Evolutionary conservation across 1,140 invertebrate genomes (phyloP), one percentile per base, ranked within the genome.

Genomic region (Drosophila trapezifrons): DNA sequence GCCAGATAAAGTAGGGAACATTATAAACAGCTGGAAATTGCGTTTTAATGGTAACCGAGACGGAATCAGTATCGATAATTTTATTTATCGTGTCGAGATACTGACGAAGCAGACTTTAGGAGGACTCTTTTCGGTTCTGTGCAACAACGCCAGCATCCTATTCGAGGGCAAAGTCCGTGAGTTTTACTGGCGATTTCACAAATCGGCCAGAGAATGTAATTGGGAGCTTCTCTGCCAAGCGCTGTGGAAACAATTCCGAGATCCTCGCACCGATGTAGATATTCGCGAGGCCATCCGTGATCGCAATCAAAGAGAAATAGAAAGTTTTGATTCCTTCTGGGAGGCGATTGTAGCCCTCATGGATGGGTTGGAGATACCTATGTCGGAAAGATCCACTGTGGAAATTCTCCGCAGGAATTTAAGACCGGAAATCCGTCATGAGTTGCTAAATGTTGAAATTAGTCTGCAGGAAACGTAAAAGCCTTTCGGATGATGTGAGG

Each of bases 11-110:
- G 29, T 37, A 8, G 43, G 17, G 1, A 38, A 63, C 4, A 63
- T 63, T 7, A 18, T 63, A 6, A 63, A 55, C 20, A 32, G 38
- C 12, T 63, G 60, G 25, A 55, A 63, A 13, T 9, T 55, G 13
- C 37, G 60, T 4, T 55, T 63, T 27, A 55, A 8, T n/a, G 49
- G 49, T 2, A 38, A 27, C 4, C 9, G 18, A n/a, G 49, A 63
- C 4, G 60, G 25, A 1, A 37, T 55, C 0, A 35, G 32, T 10
- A n/a, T 63, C 1, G 37, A 55, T 9, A 35, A 56, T 52, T 64
- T 25, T 8, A 35, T 55, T 9, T 63, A 64, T n/a, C 10, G 49
- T 3, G 38, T 55, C 2, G 22, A 22, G 22, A 22, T 22, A 22
- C 22, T 22, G n/a, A 62, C 46, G 6, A 22, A 40, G 4, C 45